phyloP scores from a whole-genome alignment of 2,113 vertebrate genomes.

The Malurus elegans region DNA sequence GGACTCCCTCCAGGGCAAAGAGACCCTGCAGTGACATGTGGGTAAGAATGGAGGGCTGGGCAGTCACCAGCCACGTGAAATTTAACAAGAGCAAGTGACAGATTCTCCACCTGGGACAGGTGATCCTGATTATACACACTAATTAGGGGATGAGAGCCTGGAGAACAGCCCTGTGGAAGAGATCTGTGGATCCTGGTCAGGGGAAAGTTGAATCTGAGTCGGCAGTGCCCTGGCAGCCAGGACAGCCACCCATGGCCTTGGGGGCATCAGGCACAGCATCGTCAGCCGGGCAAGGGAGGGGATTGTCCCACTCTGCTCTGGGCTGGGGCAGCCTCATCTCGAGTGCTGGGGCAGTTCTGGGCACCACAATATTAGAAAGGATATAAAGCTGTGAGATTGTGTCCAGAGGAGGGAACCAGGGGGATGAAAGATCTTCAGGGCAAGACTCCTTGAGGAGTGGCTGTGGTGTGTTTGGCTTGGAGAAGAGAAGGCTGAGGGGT shows the following conservation, averaged over 20 bases:
- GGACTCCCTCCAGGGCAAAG: neutral
- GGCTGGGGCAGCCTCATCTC: accelerated
- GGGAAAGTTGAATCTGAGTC: neutral
- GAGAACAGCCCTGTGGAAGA: neutral
- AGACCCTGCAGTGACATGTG: neutral
- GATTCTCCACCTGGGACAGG: neutral
- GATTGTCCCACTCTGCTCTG: neutral
- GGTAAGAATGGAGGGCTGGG: neutral
- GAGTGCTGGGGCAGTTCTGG: accelerated
- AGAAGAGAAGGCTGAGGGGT: neutral
- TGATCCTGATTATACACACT: neutral
- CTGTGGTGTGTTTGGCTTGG: neutral
- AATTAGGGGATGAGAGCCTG: neutral
- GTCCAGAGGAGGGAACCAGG: neutral
- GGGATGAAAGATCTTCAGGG: neutral
- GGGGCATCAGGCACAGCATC: neutral
- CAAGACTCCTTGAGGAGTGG: neutral
- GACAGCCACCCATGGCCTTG: accelerated
- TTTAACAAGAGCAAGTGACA: neutral
- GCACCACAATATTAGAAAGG: accelerated
- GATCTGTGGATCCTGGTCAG: neutral
- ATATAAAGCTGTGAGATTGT: neutral
- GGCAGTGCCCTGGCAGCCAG: neutral
- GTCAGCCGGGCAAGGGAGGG: accelerated
- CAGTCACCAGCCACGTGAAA: neutral